phyloP scores from a whole-genome alignment of 2,888 invertebrate species.

The Teleogryllus oceanicus region DNA sequence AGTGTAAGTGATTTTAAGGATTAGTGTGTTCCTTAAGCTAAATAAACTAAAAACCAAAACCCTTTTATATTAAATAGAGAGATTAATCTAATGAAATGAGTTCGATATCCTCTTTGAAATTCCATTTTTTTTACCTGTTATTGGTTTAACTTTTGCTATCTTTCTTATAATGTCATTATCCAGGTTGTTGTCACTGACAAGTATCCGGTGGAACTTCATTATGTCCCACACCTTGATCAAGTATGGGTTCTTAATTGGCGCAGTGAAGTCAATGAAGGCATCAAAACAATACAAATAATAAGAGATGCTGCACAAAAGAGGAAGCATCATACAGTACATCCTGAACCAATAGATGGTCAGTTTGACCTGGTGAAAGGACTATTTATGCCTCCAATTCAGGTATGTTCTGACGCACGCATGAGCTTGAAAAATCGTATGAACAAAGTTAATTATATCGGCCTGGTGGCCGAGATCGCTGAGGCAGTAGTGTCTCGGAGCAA shows the following conservation, averaged over 20 bases:
- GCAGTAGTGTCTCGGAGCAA: no score
- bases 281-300: slow-evolving; percentile 67
- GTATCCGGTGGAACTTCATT: slow-evolving; percentile 65
- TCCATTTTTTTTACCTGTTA: no score
- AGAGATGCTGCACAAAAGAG: slow-evolving; percentile 67
- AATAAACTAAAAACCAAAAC: no score
- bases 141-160: no score
- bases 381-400: slow-evolving; percentile 60
- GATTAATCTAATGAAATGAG: no score
- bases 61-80: no score
- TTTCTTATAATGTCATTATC: not conserved
- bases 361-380: slow-evolving; percentile 67
- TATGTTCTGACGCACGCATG: slow-evolving; percentile 39
- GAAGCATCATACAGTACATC: slow-evolving; percentile 69
- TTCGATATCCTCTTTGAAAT: no score
- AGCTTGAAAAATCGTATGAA: no score
- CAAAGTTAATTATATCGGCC: no score
- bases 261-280: slow-evolving; percentile 55
- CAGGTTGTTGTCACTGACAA: slow-evolving; percentile 69
- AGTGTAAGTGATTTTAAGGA: not conserved
- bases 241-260: slow-evolving; percentile 73
- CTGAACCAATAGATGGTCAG: slow-evolving; percentile 70
- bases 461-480: no score
- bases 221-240: slow-evolving; percentile 68
- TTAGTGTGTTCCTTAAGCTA: not conserved